Evolutionary conservation across 2,113 vertebrate genomes (phyloP).

Genomic region (Aythya baeri): DNA sequence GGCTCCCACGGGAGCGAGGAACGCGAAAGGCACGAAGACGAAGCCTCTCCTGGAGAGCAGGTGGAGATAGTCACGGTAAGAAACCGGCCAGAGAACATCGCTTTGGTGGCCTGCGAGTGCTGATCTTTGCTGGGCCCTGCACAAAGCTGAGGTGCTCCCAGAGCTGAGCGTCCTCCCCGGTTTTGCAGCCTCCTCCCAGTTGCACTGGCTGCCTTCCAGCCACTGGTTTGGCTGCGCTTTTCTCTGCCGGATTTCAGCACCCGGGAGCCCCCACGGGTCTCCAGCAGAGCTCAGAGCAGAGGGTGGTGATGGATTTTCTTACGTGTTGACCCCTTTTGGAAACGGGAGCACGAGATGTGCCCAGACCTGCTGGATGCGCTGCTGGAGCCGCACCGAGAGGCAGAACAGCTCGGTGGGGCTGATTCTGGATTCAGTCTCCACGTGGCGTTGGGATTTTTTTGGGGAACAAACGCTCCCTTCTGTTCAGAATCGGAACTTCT

Average conservation of each 20-base stretch:
- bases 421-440: background rate
- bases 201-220: conserved; percentile 9
- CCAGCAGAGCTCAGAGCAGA: background rate
- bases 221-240: background rate
- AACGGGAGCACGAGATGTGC: background rate
- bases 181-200: background rate
- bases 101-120: background rate
- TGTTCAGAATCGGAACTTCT: background rate
- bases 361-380: background rate
- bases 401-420: background rate
- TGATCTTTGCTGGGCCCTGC: background rate
- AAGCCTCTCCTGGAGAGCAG: background rate
- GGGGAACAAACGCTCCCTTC: background rate
- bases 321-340: background rate
- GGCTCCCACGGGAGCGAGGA: background rate
- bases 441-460: background rate
- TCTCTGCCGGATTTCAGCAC: background rate
- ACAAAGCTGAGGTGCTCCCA: background rate
- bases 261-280: background rate
- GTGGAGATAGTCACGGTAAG: background rate
- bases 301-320: background rate
- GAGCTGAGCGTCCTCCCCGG: background rate
- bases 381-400: background rate
- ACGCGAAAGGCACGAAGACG: background rate
- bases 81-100: background rate